Conservation (phyloP, 2,113 vertebrate genomes). For the Ageneiosus marmoratus region DNA sequence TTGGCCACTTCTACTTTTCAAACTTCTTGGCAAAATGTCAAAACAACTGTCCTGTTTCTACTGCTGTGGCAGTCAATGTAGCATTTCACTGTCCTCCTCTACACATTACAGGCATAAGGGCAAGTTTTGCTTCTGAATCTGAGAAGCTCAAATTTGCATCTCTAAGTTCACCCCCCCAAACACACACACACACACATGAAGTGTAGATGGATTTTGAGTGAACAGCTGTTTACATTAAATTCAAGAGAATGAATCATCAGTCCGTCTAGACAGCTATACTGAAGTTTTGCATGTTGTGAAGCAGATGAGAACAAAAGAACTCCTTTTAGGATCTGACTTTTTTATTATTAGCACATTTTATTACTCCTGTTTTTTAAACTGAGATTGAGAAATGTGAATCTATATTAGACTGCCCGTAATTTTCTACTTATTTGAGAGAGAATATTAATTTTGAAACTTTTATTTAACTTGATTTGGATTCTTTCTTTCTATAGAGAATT, state of each 20-base stretch:
- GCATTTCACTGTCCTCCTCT: neutral
- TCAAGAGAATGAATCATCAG: constrained; percentile 61
- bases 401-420: neutral
- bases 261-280: constrained; percentile 71
- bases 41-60: neutral
- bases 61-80: neutral
- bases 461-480: neutral
- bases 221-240: constrained; percentile 80
- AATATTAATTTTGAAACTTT: constrained; percentile 13
- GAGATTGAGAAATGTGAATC: neutral
- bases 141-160: constrained; percentile 28
- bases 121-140: constrained; percentile 26
- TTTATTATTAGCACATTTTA: constrained; percentile 14
- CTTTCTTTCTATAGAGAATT: neutral
- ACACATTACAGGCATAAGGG: neutral
- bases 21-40: neutral
- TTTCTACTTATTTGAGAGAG: constrained; percentile 8
- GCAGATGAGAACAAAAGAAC: constrained; percentile 74
- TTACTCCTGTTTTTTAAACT: neutral
- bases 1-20: neutral
- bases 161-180: constrained; percentile 35
- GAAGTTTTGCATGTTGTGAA: constrained; percentile 73
- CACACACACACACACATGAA: constrained; percentile 24
- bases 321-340: constrained; percentile 28
- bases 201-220: constrained; percentile 43